A percentile compares a stretch with the other conserved stretches of the same genome.
Evolutionary conservation across 2,797 vertebrate genomes (phyloP).

Genomic region (Eospalax fontanierii): DNA sequence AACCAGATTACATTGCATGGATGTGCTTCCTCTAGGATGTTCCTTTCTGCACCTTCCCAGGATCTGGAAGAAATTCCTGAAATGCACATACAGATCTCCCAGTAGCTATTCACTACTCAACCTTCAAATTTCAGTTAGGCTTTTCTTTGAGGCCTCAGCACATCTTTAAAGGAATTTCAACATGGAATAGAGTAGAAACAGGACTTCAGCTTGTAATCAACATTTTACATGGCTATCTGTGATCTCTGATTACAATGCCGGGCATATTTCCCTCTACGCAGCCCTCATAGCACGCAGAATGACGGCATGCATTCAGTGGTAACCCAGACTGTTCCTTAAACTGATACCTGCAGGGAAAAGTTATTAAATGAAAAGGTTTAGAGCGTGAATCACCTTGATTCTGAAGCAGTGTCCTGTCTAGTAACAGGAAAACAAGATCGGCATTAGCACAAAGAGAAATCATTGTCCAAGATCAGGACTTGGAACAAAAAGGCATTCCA

Average conservation of each 20-base stretch:
- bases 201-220: constrained; percentile 45
- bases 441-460: constrained; percentile 73
- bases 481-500: constrained; percentile 59
- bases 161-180: constrained; percentile 50
- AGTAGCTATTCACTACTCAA: constrained; percentile 5
- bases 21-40: not conserved
- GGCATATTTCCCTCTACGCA: not conserved
- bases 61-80: not conserved
- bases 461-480: constrained; percentile 26
- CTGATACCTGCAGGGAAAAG: not conserved
- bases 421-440: constrained; percentile 71
- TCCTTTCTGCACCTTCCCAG: constrained; percentile 13
- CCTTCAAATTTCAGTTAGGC: constrained; percentile 12
- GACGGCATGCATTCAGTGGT: constrained; percentile 76
- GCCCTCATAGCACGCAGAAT: not conserved
- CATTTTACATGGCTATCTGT: not conserved
- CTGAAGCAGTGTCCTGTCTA: constrained; percentile 85
- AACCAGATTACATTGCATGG: not conserved
- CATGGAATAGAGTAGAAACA: constrained; percentile 82
- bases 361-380: constrained; percentile 54
- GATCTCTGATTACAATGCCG: not conserved
- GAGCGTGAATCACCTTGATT: constrained; percentile 83
- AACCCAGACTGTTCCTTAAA: no score
- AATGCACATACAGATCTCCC: not conserved
- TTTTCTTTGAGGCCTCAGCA: not conserved